Evolutionary conservation across 2,113 vertebrate species (phyloP), one percentile per base, ranked within the genome.

Genomic region (Serinus canaria): DNA sequence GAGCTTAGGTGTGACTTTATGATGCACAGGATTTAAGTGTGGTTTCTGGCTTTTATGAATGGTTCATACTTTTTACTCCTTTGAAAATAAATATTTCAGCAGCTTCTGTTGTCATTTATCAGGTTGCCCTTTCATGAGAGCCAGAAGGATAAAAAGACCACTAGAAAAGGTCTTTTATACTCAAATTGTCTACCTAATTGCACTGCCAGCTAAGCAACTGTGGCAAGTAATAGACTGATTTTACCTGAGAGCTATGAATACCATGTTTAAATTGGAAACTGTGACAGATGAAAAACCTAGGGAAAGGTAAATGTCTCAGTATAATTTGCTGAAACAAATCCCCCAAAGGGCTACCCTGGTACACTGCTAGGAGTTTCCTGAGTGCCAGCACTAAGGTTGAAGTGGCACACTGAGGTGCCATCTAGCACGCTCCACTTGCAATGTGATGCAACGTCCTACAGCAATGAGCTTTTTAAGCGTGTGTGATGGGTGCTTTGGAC

Each of bases 391-490:
- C 25, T 14, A n/a, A 73, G 62, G 53, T 0, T 76, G 63, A 49
- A 44, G 41, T 23, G 17, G 7, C 49, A 52, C 15, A 52, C 11
- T 44, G 39, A 37, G 43, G 7, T 79, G 27, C 44, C n/a, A 43
- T 24, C 43, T 47, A 56, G 31, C 62, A 46, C 4, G 3, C 3
- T 55, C 28, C 15, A 5, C 69, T 59, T 76, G n/a, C 18, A 28
- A 1, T 28, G 30, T 52, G 60, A 30, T 84, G 25, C 2, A 1
- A 39, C 6, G 0, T 62, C 35, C 76, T 39, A 17, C 0, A 13
- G 22, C 53, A 56, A 19, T 2, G 6, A 87, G 37, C 13, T 81
- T 64, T 83, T 56, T 21, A 33, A 28, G 7, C 0, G 0, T 33
- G 13, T 6, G 2, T 27, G 37, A 19, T 56, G 49, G 25, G 50